Base-by-base conservation (phyloP, 2,888 invertebrate genomes). In the Pemphredon lugubris region DNA sequence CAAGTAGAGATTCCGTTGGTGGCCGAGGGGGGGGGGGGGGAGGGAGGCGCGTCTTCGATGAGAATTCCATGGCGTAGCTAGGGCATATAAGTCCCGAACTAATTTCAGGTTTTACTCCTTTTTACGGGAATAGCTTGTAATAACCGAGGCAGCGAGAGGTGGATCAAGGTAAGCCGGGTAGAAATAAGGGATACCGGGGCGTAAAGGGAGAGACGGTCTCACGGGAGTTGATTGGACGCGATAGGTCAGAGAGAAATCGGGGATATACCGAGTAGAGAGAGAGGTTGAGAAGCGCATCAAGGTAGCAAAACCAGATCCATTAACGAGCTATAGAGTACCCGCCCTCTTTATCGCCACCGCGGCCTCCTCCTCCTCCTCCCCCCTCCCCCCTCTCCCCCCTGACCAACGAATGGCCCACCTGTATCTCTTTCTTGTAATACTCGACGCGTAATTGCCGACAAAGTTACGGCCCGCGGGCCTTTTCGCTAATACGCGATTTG, bases 291-390 rank as follows among this genome's bases (percentile, higher is more conserved):
- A 42, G 50, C 73, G 72, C 69, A 72, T 79, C 79, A 71, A 79
- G 73, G 79, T 77, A 80, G 69, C 70, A 67, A 73, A 77, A 80
- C 77, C 80, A 75, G 79, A 77, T 75, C 71, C 79, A 73, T 80
- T 80, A 80, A 80, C 64, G 50, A 61, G 61, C 57, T 45, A 44
- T 45, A 26, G 60, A 68, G 68, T 53, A 69, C 65, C 58, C 80
- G 75, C 73, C 81, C 72, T 76, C 57, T 76, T 81, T 80, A 78
- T 80, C 70, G 61, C 51, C 39, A 63, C 32, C 20, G 32, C n/a
- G n/a, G n/a, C n/a, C n/a, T n/a, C n/a, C n/a, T n/a, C n/a, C n/a
- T n/a, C n/a, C n/a, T n/a, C n/a, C n/a, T n/a, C n/a, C n/a, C n/a
- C n/a, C n/a, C n/a, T n/a, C n/a, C n/a, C n/a, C n/a, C n/a, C n/a